Conservation (phyloP, 2,888 invertebrate species). For the Lamellibrachia columna region DNA sequence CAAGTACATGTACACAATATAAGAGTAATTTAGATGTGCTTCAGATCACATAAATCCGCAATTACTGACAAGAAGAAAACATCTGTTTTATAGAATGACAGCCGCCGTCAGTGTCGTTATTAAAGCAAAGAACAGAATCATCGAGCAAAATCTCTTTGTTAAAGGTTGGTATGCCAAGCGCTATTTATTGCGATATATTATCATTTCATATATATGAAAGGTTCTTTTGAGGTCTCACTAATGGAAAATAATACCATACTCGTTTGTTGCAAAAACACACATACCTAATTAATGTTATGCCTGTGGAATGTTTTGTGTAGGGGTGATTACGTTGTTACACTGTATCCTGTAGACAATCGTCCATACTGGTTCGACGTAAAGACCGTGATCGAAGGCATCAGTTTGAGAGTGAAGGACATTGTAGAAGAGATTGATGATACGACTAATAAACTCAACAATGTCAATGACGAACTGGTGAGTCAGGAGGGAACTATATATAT, state of each 20-base stretch:
- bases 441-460: not conserved
- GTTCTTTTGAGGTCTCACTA: not conserved
- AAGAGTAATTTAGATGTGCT: not conserved
- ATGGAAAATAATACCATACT: not conserved
- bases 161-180: not conserved
- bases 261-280: not conserved
- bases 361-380: conserved; percentile 27
- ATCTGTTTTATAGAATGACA: conserved; percentile 13
- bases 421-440: not conserved
- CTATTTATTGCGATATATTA: no score
- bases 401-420: not conserved
- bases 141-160: conserved; percentile 22
- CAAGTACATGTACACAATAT: no score
- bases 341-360: not conserved
- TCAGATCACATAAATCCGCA: not conserved
- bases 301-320: no score
- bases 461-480: not conserved
- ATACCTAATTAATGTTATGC: not conserved
- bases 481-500: not conserved
- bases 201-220: no score
- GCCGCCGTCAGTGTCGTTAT: conserved; percentile 22
- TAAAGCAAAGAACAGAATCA: conserved; percentile 21
- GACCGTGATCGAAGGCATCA: conserved; percentile 16
- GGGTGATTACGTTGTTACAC: not conserved
- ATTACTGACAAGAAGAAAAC: not conserved